Evolutionary conservation across 2,797 vertebrate species (phyloP), one percentile per base, ranked within the genome.

Genomic region (Nasua narica): DNA sequence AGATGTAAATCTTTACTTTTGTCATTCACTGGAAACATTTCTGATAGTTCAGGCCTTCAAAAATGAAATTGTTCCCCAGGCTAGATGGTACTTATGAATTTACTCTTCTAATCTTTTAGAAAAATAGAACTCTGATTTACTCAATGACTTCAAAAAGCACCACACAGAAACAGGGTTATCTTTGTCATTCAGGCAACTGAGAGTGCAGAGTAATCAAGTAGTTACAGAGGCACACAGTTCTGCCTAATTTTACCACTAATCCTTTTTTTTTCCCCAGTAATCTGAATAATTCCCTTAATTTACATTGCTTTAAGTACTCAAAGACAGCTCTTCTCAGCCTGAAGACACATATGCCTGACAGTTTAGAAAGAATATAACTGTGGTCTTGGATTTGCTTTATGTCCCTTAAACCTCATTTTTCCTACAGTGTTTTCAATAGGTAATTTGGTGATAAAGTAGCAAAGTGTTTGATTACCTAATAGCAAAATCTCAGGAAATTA

Each of bases 221-320:
- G 69, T 40, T 90, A 65, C 50, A 90, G 65, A 94, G 81, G 54
- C 67, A 76, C 2, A 2, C 5, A 79, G 29, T 81, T 87, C 79
- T 94, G 86, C 87, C 90, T 91, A 81, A 94, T 98, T 97, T 95
- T 96, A 56, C 76, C 37, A 76, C 95, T 92, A 90, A 94, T 96
- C 77, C 81, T 88, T 97, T 97, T 50, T 97, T 48, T 43, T 67
- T n/a, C 9, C 62, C 93, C 93, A 93, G 58, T 96, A 96, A 96
- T 92, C 46, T 89, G 83, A 97, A 97, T 89, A 97, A 94, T 97
- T 95, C 91, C 43, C 18, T 93, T 94, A 58, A 78, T 93, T 97
- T 96, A 69, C 89, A 83, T 69, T 78, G 37, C 48, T 83, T 82
- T 92, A 62, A 90, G 83, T 93, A 83, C 37, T 88, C 65, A 76